These are phyloP conservation scores for Psettodes erumei DNA, from an alignment of 2,113 vertebrate species.

Conservation along the genomic window DNA sequence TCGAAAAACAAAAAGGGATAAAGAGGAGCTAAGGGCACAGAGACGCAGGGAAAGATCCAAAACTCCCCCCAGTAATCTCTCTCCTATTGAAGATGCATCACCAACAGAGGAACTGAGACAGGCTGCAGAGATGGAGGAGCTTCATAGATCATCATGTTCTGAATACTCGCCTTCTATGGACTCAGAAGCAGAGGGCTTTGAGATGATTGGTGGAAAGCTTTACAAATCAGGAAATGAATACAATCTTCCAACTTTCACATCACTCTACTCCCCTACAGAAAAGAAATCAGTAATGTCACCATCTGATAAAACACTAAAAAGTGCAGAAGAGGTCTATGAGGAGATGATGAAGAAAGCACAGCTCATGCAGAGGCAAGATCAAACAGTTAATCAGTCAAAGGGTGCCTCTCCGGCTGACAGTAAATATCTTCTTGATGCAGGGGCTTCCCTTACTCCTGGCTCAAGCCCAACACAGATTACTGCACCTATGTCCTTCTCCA, in stretches of 20 bases:
- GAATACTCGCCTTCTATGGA: slow-evolving; percentile 98
- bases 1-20: slow-evolving; percentile 96
- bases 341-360: slow-evolving; percentile 99
- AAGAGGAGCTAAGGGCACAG: slow-evolving; percentile 97
- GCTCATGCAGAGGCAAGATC: slow-evolving; percentile 88
- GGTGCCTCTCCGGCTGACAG: slow-evolving; percentile 75
- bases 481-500: slow-evolving; percentile 89
- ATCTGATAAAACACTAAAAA: slow-evolving; percentile 92
- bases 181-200: slow-evolving; percentile 94
- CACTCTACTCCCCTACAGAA: slow-evolving; percentile 96
- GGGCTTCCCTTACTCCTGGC: slow-evolving; percentile 91
- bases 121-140: slow-evolving; percentile 98
- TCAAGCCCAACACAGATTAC: slow-evolving; percentile 95
- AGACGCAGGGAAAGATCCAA: slow-evolving; percentile 96
- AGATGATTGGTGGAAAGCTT: slow-evolving; percentile 88
- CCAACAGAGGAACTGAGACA: slow-evolving; percentile 97
- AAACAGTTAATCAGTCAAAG: slow-evolving; percentile 78
- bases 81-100: slow-evolving; percentile 97
- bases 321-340: slow-evolving; percentile 97
- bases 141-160: slow-evolving; percentile 97
- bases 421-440: slow-evolving; percentile 89
- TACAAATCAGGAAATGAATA: slow-evolving; percentile 97
- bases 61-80: slow-evolving; percentile 97
- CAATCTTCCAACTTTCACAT: slow-evolving; percentile 97
- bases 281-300: slow-evolving; percentile 78